A percentile compares a stretch with the other conserved stretches of the same genome.
Conservation (phyloP, 35 echinoderm and acorn worm genomes). For the Apostichopus japonicus region DNA sequence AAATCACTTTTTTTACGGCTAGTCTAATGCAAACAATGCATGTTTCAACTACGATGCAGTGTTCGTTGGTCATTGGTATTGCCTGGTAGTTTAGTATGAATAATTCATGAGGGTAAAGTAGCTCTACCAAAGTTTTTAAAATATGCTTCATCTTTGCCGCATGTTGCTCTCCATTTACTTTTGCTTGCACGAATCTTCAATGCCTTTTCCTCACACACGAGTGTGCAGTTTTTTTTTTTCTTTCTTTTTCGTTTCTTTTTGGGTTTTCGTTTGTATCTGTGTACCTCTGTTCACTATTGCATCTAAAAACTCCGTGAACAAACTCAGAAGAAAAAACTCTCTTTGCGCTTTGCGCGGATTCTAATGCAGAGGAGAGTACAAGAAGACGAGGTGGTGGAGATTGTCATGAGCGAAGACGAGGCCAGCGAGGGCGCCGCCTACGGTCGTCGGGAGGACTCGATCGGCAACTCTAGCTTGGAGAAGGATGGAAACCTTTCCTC, state of each 20-base stretch:
- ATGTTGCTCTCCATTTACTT: slow-evolving; percentile 42
- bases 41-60: no score
- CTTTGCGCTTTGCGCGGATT: slow-evolving; percentile 61
- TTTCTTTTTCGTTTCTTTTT: slow-evolving; percentile 5
- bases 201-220: slow-evolving; percentile 18
- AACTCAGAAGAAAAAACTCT: slow-evolving; percentile 44
- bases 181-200: slow-evolving; percentile 27
- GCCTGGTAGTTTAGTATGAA: no score
- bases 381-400: slow-evolving; percentile 35
- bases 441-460: not conserved
- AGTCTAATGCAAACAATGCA: no score
- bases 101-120: no score
- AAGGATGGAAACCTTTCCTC: slow-evolving; percentile 23
- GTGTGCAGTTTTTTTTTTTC: slow-evolving; percentile 35
- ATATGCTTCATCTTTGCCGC: slow-evolving; percentile 8
- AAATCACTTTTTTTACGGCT: no score
- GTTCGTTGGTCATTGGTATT: no score
- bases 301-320: slow-evolving; percentile 25
- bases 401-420: slow-evolving; percentile 29
- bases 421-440: not conserved
- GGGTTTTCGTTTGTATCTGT: not conserved
- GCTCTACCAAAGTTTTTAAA: no score
- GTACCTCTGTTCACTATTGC: slow-evolving; percentile 14
- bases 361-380: slow-evolving; percentile 43
- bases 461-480: not conserved